Base-by-base conservation (phyloP, 2,113 vertebrate genomes). In the Antechinus flavipes region DNA sequence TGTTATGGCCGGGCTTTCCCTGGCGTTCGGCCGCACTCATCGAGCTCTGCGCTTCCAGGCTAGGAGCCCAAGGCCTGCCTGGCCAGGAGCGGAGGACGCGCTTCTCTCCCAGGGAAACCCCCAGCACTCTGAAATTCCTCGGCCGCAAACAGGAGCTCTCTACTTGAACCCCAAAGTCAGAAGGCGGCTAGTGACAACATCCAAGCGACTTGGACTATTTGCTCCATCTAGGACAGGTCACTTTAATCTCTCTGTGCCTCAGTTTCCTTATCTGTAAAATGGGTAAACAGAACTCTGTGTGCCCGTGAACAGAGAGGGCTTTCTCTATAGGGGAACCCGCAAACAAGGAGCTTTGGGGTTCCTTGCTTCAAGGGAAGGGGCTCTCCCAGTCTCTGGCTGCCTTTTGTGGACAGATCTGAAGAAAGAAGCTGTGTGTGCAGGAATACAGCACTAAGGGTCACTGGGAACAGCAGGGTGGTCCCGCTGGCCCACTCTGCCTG, bases 1-100 rank as follows among this genome's bases (percentile, higher is more conserved):
- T 98, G 98, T 98, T 98, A 98, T 97, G 97, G 97, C 97, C 97
- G 94, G 94, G 96, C 97, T 99, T 98, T 98, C 95, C 97, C 97
- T 90, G 97, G 97, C 97, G 97, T 96, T 98, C 96, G 90, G 97
- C 35, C n/a, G 8, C n/a, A 2, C n/a, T 2, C 49, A 9, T 16
- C 0, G 30, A 23, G n/a, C n/a, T 0, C 1, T 23, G n/a, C n/a
- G 42, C 68, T 7, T n/a, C 68, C 42, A 42, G 35, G 35, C 35
- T 84, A n/a, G 47, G 47, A 52, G 90, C 89, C 89, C 0, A 50
- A 90, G 89, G 27, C 89, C 47, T 90, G 89, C 46, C 35, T 22
- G 35, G 19, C 16, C 19, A 84, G n/a, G 6, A 84, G n/a, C 7
- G 68, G 16, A 3, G 4, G 61, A 16, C 30, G 6, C 12, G 16